phyloP scores from a whole-genome alignment of 2,113 vertebrate species.

The Steatornis caripensis region DNA sequence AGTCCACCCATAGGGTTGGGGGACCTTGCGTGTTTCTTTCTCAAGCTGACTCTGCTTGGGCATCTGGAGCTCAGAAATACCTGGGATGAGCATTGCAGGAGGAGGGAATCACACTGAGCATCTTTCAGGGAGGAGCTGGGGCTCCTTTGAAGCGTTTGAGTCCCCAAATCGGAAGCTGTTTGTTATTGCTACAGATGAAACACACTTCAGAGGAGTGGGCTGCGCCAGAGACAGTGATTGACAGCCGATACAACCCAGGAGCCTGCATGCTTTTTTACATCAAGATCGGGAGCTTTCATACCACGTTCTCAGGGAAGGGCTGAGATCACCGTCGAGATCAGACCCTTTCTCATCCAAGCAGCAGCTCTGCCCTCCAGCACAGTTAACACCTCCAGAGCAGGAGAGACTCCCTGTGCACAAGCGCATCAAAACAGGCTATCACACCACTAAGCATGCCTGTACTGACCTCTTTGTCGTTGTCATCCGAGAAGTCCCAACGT shows the following conservation, averaged over 20 bases:
- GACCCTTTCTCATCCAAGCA: not conserved
- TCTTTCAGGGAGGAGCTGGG: not conserved
- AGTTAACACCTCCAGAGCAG: fast-evolving
- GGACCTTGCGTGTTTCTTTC: not conserved
- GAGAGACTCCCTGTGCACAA: not conserved
- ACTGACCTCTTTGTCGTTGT: not conserved
- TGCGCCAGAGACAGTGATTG: not conserved
- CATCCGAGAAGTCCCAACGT: not conserved
- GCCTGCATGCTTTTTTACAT: not conserved
- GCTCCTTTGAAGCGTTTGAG: not conserved
- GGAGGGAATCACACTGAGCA: not conserved
- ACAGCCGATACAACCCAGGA: not conserved
- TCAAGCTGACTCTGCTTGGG: not conserved
- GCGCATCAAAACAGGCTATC: not conserved
- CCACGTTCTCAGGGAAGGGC: not conserved
- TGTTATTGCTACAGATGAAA: not conserved
- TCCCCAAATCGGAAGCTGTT: not conserved
- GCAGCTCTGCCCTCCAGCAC: not conserved
- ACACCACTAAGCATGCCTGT: not conserved
- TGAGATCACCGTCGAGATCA: not conserved
- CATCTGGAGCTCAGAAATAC: not conserved
- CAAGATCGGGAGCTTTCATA: not conserved
- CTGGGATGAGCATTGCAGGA: not conserved
- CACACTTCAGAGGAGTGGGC: not conserved
- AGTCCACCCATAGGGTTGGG: not conserved